Percentiles rank a stretch among this genome's conserved stretches.
Evolutionary conservation across 2,797 vertebrate species (phyloP).

Genomic region (Acropternis orthonyx): DNA sequence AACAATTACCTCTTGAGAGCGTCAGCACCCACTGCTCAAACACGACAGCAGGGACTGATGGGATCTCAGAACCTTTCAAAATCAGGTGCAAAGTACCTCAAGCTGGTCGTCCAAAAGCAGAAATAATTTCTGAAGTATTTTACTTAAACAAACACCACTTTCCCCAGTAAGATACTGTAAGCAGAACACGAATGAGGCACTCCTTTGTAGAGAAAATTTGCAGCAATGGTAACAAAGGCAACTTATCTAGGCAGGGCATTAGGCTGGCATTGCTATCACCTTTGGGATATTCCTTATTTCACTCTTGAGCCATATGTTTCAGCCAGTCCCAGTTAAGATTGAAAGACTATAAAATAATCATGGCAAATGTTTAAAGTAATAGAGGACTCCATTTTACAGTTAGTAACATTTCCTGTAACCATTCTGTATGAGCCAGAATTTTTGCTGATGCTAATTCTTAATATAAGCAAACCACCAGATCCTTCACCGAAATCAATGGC

Average conservation of each 20-base stretch:
- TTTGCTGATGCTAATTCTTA: neutral
- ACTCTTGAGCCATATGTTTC: neutral
- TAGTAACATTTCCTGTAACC: neutral
- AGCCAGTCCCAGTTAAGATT: neutral
- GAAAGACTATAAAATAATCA: neutral
- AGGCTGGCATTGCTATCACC: neutral
- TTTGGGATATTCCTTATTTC: neutral
- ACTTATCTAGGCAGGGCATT: neutral
- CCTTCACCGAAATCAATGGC: neutral
- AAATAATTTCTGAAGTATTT: neutral
- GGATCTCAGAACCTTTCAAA: neutral
- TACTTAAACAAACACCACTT: neutral
- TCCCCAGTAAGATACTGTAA: neutral
- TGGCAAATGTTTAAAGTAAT: neutral
- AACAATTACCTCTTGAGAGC: neutral
- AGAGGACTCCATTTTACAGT: neutral
- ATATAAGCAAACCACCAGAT: neutral
- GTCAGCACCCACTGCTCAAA: neutral
- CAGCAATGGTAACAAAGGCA: neutral
- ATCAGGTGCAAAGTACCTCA: neutral
- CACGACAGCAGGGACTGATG: fast-evolving
- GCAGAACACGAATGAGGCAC: neutral
- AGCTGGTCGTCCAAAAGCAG: neutral
- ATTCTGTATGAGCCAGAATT: neutral
- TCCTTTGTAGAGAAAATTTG: neutral